Evolutionary conservation across 2,888 invertebrate species (phyloP).

Genomic region (Malachius bipustulatus): DNA sequence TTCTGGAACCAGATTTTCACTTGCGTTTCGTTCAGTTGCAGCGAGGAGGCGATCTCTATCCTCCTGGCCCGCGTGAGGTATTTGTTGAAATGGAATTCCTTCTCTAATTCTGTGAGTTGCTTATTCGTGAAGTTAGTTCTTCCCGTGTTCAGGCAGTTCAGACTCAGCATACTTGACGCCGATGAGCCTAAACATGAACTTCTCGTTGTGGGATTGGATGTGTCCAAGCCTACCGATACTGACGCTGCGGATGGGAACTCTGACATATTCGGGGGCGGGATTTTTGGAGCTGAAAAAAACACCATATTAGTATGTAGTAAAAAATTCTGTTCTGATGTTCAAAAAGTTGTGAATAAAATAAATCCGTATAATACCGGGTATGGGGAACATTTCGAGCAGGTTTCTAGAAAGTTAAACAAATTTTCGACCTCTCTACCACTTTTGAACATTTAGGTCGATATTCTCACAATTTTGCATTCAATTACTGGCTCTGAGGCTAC

Average conservation of each 20-base stretch:
- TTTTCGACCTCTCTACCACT: no score
- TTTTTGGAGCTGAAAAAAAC: slow-evolving; percentile 56
- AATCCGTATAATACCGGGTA: no score
- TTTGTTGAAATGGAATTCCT: slow-evolving; percentile 99
- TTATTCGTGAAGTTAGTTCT: slow-evolving; percentile 99
- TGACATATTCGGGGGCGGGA: slow-evolving; percentile 37
- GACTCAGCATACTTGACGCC: slow-evolving; percentile 33
- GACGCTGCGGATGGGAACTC: slow-evolving; percentile 31
- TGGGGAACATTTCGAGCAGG: no score
- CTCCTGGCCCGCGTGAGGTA: slow-evolving; percentile 93
- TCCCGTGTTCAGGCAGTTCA: slow-evolving; percentile 61
- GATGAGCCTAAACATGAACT: slow-evolving; percentile 36
- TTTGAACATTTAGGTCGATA: no score
- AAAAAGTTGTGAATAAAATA: no score
- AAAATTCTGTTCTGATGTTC: no score
- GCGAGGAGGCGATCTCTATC: slow-evolving; percentile 93
- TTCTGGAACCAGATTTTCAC: slow-evolving; percentile 98
- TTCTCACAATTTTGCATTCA: no score
- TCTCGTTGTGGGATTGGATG: slow-evolving; percentile 40
- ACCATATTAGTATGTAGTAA: no score
- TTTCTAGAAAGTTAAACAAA: no score
- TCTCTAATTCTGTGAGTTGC: slow-evolving; percentile 96
- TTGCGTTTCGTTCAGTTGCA: slow-evolving; percentile 96
- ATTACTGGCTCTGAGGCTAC: no score
- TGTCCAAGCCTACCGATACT: slow-evolving; percentile 41